Evolutionary conservation across 53 echinoderm and acorn worm genomes (phyloP).

Genomic region (Antedon mediterranea): DNA sequence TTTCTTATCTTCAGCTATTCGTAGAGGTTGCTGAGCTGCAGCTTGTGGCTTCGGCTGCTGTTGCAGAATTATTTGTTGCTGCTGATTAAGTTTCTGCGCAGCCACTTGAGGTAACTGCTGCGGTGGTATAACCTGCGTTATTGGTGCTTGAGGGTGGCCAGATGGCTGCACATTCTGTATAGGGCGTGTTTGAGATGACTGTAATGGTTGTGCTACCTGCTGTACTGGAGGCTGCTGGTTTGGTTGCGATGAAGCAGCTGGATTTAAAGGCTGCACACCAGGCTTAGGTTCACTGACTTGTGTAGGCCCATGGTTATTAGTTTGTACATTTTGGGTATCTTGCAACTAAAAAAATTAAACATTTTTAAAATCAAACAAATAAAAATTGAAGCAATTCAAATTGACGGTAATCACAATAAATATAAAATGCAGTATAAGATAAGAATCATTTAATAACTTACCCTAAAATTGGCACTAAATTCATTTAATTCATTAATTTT

Average conservation of each 20-base stretch:
- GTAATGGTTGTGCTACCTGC: not conserved
- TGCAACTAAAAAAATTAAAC: not conserved
- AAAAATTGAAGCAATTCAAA: too few species aligned
- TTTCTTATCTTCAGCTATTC: not conserved
- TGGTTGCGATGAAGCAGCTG: not conserved
- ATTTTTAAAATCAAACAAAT: too few species aligned
- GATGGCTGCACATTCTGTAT: not conserved
- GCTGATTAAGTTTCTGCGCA: conserved; percentile 36
- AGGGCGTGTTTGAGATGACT: not conserved
- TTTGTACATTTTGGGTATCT: not conserved
- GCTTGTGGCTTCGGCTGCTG: conserved; percentile 20
- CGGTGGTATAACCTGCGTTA: conserved; percentile 4
- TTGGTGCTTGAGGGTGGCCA: not conserved
- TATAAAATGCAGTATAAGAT: too few species aligned
- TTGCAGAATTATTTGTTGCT: conserved; percentile 21
- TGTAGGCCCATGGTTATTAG: not conserved
- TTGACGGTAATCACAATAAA: too few species aligned
- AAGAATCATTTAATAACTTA: conserved; percentile 6
- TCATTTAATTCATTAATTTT: conserved; percentile 26
- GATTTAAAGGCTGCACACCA: not conserved
- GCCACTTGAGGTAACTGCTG: conserved; percentile 43
- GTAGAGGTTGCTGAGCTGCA: not conserved
- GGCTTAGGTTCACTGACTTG: not conserved
- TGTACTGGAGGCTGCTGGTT: not conserved
- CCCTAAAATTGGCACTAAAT: conserved; percentile 19